Conservation (phyloP, 2,113 vertebrate genomes). For the Brevimyrus niger region DNA sequence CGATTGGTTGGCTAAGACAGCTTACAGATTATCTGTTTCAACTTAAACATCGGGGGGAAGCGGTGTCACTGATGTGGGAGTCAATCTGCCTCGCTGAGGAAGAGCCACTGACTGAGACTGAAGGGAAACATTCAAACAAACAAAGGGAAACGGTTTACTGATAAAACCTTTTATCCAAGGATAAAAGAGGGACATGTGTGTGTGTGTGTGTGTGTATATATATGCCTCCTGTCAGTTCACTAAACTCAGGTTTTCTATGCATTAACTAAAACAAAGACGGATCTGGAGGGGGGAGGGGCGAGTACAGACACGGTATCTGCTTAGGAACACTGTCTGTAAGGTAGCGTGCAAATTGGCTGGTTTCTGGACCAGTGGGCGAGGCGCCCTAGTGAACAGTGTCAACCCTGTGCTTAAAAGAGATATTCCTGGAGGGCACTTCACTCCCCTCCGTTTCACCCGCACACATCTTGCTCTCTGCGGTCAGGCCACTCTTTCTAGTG, state of each 20-base stretch:
- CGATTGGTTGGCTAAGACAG: background rate
- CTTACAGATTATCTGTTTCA: background rate
- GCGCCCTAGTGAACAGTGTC: background rate
- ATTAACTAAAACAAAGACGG: background rate
- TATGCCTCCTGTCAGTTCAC: background rate
- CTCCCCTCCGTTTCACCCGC: slow-evolving; percentile 15
- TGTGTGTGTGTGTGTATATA: background rate
- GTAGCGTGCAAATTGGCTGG: background rate
- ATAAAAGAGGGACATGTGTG: background rate
- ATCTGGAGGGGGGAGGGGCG: too few relatives aligned
- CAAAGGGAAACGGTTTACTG: background rate
- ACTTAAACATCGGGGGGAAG: background rate
- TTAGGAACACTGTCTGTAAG: background rate
- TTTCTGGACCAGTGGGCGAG: background rate
- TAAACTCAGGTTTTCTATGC: background rate
- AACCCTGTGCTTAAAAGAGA: slow-evolving; percentile 9
- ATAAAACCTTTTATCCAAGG: background rate
- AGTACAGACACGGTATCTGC: background rate
- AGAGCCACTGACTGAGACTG: background rate
- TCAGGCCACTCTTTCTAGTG: slow-evolving; percentile 21
- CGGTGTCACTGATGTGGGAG: background rate
- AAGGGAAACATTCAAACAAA: background rate
- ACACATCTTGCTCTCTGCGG: slow-evolving; percentile 24
- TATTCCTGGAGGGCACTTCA: slow-evolving; percentile 20
- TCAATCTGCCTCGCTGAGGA: background rate